These are phyloP conservation scores for Petrocephalus microphthalmus DNA, from an alignment of 2,113 vertebrate species.

Conservation along the genomic window DNA sequence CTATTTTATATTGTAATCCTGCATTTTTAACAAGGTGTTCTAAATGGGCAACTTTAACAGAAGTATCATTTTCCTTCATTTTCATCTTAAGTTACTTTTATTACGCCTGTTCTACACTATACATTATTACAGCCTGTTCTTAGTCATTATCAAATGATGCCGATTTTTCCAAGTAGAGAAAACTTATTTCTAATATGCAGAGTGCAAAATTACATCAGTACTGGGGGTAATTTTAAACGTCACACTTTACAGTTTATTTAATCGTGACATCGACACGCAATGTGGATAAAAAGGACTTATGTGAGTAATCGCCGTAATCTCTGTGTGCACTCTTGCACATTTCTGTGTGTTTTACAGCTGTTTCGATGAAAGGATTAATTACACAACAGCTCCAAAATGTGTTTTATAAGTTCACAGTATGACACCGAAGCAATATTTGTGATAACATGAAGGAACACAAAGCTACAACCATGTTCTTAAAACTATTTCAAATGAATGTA, in stretches of 20 bases:
- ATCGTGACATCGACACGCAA: slow-evolving; percentile 24
- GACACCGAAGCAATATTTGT: neutral
- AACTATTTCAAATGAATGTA: neutral
- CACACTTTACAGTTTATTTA: slow-evolving; percentile 21
- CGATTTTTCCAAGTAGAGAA: slow-evolving; percentile 26
- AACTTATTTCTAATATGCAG: slow-evolving; percentile 27
- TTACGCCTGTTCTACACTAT: slow-evolving; percentile 31
- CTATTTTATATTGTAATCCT: neutral
- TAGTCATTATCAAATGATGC: slow-evolving; percentile 37
- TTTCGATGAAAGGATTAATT: neutral
- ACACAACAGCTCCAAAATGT: neutral
- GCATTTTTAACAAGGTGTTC: neutral
- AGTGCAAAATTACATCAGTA: slow-evolving; percentile 28
- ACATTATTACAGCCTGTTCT: slow-evolving; percentile 33
- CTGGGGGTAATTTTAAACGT: slow-evolving; percentile 18
- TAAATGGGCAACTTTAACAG: neutral
- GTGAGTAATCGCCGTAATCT: neutral
- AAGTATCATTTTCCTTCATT: slow-evolving; percentile 20
- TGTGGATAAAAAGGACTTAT: neutral
- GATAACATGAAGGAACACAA: neutral
- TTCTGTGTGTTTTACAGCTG: neutral
- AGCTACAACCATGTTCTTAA: neutral
- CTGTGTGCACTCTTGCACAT: neutral
- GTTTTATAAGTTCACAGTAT: neutral
- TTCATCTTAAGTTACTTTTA: slow-evolving; percentile 42